Evolutionary conservation across 2,888 invertebrate species (phyloP).

Genomic region (Apodemia mormo): DNA sequence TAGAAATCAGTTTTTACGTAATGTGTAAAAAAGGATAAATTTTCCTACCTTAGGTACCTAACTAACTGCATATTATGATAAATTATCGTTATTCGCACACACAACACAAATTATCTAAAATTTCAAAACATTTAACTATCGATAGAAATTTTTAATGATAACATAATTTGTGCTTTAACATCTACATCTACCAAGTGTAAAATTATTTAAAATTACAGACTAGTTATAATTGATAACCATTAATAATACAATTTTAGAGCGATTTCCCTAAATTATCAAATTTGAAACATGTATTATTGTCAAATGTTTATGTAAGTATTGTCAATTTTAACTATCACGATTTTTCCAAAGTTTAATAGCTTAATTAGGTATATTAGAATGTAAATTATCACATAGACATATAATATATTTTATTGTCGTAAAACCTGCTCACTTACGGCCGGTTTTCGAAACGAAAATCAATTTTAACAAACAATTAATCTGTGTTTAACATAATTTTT

Average conservation of each 20-base stretch:
- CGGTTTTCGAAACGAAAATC: no score
- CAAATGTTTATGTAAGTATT: slow-evolving; percentile 24
- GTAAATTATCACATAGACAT: neutral
- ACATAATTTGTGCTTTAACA: slow-evolving; percentile 74
- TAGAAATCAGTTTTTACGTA: no score
- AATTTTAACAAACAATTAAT: no score
- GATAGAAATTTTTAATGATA: slow-evolving; percentile 53
- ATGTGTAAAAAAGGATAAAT: no score
- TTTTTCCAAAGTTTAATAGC: neutral
- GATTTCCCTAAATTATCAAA: slow-evolving; percentile 15
- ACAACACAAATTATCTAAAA: slow-evolving; percentile 41
- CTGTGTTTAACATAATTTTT: no score
- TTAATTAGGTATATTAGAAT: neutral
- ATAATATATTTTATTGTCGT: no score
- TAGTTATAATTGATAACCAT: slow-evolving; percentile 40
- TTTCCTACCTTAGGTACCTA: no score
- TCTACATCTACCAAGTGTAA: slow-evolving; percentile 73
- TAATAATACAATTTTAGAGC: slow-evolving; percentile 21
- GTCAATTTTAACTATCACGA: slow-evolving; percentile 17
- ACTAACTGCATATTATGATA: no score
- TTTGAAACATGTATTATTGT: slow-evolving; percentile 14
- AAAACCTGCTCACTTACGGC: no score
- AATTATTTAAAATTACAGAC: slow-evolving; percentile 50
- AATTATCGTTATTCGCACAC: neutral
- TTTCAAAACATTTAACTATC: slow-evolving; percentile 50